Percentiles rank a stretch among this genome's conserved stretches.
phyloP scores from a whole-genome alignment of 2,888 invertebrate species.

The Linnaemya vulpina region DNA sequence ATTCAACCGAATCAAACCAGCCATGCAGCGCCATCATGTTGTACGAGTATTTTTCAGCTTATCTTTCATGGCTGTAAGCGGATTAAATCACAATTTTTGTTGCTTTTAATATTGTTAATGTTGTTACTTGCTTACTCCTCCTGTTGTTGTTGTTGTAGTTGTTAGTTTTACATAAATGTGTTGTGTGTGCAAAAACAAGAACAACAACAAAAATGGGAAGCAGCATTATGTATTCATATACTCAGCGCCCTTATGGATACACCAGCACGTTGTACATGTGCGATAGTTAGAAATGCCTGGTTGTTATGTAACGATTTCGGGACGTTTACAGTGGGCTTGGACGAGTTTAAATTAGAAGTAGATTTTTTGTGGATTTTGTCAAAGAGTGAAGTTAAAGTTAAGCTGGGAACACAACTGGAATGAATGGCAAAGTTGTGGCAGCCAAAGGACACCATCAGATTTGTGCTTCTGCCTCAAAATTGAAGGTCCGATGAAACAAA shows the following conservation, averaged over 20 bases:
- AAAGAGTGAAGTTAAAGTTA: neutral
- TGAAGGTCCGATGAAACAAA: too few species aligned
- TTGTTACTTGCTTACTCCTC: slow-evolving; percentile 12
- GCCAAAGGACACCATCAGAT: too few species aligned
- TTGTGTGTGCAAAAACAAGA: slow-evolving; percentile 13
- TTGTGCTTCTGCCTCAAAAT: too few species aligned
- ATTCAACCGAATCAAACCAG: slow-evolving; percentile 17
- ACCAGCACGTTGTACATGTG: neutral
- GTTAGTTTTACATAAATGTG: slow-evolving; percentile 61
- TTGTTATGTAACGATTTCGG: slow-evolving; percentile 39
- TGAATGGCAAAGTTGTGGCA: too few species aligned
- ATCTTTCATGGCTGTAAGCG: slow-evolving; percentile 74
- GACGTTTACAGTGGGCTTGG: slow-evolving; percentile 23
- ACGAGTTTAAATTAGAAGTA: neutral
- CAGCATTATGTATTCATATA: slow-evolving; percentile 17
- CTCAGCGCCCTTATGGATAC: too few species aligned
- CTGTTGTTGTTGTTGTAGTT: slow-evolving; percentile 45
- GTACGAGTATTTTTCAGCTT: slow-evolving; percentile 66
- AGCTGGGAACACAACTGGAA: neutral
- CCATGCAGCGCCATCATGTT: slow-evolving; percentile 46
- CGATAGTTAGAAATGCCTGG: slow-evolving; percentile 24
- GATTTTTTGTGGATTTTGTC: neutral
- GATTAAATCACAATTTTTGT: slow-evolving; percentile 73
- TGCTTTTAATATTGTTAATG: slow-evolving; percentile 49
- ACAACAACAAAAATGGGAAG: neutral